A percentile compares a stretch with the other conserved stretches of the same genome.
phyloP scores from a whole-genome alignment of 2,797 vertebrate species.

The Chloroceryle inda region DNA sequence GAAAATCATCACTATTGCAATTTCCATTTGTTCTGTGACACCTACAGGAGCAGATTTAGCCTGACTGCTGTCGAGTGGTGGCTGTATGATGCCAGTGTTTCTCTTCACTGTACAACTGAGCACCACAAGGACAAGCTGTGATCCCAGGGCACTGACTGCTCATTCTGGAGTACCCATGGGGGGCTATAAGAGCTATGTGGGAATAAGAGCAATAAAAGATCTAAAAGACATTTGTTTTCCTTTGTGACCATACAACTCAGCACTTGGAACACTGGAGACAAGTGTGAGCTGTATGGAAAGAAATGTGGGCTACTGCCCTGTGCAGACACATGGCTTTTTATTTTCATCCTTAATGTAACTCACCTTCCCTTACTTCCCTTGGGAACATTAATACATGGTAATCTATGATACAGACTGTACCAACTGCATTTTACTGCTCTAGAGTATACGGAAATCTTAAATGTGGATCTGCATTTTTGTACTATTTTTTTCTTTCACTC shows the following conservation, averaged over 20 bases:
- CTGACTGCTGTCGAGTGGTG: background rate
- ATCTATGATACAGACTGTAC: background rate
- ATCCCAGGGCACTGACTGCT: background rate
- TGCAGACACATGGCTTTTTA: background rate
- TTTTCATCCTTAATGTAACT: background rate
- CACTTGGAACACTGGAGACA: background rate
- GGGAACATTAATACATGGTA: background rate
- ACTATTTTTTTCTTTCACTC: constrained; percentile 4
- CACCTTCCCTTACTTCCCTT: background rate
- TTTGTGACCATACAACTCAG: background rate
- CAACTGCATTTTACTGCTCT: background rate
- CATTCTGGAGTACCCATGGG: background rate
- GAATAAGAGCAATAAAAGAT: background rate
- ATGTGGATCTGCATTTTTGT: background rate
- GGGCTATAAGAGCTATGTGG: background rate
- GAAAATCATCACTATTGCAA: background rate
- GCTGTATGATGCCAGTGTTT: background rate
- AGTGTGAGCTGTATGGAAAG: background rate
- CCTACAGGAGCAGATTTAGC: background rate
- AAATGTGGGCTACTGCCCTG: rapidly evolving
- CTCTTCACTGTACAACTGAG: background rate
- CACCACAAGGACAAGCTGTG: background rate
- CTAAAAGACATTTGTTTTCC: background rate
- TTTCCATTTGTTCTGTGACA: background rate
- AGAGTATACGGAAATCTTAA: background rate